Base-by-base conservation (phyloP, 2,888 invertebrate genomes). In the Oligia fasciuncula region DNA sequence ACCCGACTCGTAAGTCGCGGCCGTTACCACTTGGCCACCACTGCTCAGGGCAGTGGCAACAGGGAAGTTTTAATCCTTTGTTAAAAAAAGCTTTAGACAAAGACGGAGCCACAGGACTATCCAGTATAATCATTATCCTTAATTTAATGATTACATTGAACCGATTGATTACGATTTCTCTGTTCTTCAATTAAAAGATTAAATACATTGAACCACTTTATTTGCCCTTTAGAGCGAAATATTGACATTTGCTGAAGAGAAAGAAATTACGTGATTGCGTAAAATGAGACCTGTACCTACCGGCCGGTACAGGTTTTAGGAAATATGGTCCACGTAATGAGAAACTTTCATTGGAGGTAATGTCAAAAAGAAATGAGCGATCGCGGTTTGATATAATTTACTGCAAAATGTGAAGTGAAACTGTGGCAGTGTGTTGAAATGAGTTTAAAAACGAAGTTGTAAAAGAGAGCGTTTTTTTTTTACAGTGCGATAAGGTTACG, bases 351-450 rank as follows among this genome's bases (percentile, higher is more conserved):
- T 84, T 68, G 57, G 60, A 57, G 74, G 70, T 85, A 83, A 88
- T 88, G 86, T 81, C 88, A 85, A 81, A 84, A 88, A 89, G 82
- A 88, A 89, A 89, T 88, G 82, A 88, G 72, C 69, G 86, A 88
- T 88, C 81, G 79, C 81, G 69, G 68, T 86, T 88, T 88, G 88
- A 85, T 89, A 87, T 89, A 78, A 87, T 88, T 85, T 80, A 65
- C 77, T 74, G 80, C 72, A 69, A 79, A 87, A 72, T 84, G 73
- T 83, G 71, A 83, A 81, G 87, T 81, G 85, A 89, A 89, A 84
- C 75, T 73, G 73, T 11, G n/a, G 49, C 74, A 82, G 66, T 67
- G 46, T 75, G 70, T 66, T 65, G 66, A 68, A 75, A 86, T 81
- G 6, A 66, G 60, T 49, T n/a, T 35, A 40, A 73, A 62, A 73